Percentiles rank a stretch among this genome's conserved stretches.
Conservation (phyloP, 2,888 invertebrate genomes). For the Labia minor region DNA sequence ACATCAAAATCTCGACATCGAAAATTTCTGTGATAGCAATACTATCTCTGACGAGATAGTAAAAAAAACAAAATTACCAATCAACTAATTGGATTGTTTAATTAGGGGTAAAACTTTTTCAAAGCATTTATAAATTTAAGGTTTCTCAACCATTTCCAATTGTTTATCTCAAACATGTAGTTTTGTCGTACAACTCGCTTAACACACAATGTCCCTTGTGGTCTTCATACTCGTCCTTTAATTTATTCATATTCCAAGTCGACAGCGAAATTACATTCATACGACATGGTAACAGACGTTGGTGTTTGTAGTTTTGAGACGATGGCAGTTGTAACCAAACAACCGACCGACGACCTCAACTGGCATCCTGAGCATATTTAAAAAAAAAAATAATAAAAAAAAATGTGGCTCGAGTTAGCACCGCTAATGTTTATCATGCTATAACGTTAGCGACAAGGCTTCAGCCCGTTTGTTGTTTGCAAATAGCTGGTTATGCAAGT, state of each 20-base stretch:
- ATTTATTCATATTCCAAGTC: conserved; percentile 8
- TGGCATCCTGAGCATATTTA: not conserved
- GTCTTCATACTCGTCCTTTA: not conserved
- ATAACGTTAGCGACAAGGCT: conserved; percentile 4
- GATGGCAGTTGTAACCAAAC: not conserved
- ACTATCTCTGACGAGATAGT: no score
- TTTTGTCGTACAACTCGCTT: no score
- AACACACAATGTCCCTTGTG: not conserved
- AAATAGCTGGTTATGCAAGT: not conserved
- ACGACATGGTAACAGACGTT: not conserved
- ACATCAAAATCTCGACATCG: no score
- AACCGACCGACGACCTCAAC: not conserved
- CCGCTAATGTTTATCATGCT: not conserved
- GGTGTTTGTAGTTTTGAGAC: not conserved
- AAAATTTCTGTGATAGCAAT: no score
- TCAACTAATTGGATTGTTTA: no score
- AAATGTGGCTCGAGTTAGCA: not conserved
- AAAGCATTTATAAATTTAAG: no score
- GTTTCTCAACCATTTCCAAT: no score
- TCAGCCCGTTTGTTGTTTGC: not conserved
- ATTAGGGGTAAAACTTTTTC: no score
- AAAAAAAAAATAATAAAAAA: not conserved
- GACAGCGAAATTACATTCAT: not conserved
- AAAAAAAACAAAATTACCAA: no score
- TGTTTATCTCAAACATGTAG: no score